Base-by-base conservation (phyloP, 2,797 vertebrate species). In the Myotis planiceps region DNA sequence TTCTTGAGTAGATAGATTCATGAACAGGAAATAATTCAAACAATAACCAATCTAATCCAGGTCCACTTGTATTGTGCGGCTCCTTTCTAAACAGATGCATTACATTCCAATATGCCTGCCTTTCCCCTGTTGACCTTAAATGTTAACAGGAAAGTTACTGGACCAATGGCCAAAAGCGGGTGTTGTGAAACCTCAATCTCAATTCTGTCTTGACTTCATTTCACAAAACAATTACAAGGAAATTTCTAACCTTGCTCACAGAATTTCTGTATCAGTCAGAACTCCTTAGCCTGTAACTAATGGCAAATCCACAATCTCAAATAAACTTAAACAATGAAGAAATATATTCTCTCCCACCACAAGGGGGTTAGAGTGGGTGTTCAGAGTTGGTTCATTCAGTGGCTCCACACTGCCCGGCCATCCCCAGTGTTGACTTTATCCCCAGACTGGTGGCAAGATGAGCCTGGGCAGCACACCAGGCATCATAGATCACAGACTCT, bases 171-270 rank as follows among this genome's bases (percentile, higher is more conserved):
- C 51, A 18, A 25, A 47, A 74, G n/a, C 14, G 47, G 19, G 53
- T 42, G 47, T 58, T 32, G 5, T 42, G 47, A n/a, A 58, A 45
- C 16, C 53, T 90, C 55, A 49, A 0, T 34, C 12, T 69, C 49
- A 32, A 58, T 76, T 84, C 76, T 87, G 39, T 42, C 51, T 39
- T 39, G 82, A 42, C 39, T 72, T 47, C 23, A 82, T 65, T 87
- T 92, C 58, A 65, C 69, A 85, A 42, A 84, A 78, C 53, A 72
- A n/a, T 82, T 63, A 53, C 29, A 47, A 32, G 39, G 53, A 32
- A 25, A 53, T 27, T 74, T 90, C 71, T 78, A 49, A 83, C 7
- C 29, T 32, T 51, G 34, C 18, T 78, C 0, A 0, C 12, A 6
- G 23, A 55, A 4, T 23, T 86, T 49, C 69, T 79, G 6, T 42